Conservation (phyloP, 2,797 vertebrate species). For the Channa striata region DNA sequence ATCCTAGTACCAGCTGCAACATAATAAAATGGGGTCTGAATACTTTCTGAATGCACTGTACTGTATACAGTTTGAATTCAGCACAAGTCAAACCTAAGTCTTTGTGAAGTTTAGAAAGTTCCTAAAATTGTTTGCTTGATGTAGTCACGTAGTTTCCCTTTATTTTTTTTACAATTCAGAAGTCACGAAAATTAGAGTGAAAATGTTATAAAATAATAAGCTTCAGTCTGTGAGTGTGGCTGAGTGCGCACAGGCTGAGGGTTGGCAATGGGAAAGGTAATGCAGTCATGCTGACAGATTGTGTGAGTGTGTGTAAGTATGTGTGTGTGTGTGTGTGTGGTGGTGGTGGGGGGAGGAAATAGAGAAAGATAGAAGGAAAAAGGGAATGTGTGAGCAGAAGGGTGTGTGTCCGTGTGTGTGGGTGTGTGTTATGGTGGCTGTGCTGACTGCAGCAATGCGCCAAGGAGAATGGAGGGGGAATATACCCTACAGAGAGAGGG, state of each 20-base stretch:
- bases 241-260: constrained; percentile 44
- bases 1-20: no score
- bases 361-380: constrained; percentile 24
- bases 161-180: background rate
- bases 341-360: background rate
- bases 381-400: constrained; percentile 43
- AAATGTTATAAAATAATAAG: constrained; percentile 47
- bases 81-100: background rate
- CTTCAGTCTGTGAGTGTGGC: constrained; percentile 31
- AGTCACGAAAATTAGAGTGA: constrained; percentile 15
- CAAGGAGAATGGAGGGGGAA: constrained; percentile 84
- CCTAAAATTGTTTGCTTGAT: background rate
- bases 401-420: constrained; percentile 49
- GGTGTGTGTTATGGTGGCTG: constrained; percentile 68
- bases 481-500: constrained; percentile 80
- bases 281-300: constrained; percentile 70
- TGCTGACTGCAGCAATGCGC: constrained; percentile 87
- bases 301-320: constrained; percentile 50
- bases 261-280: constrained; percentile 75
- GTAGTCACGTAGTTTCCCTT: background rate
- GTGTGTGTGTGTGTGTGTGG: constrained; percentile 27
- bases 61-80: no score
- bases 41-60: no score
- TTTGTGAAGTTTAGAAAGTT: background rate
- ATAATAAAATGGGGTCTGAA: no score